Percentiles rank a stretch among this genome's conserved stretches.
Conservation (phyloP, 2,113 vertebrate species). For the Mixornis gularis region DNA sequence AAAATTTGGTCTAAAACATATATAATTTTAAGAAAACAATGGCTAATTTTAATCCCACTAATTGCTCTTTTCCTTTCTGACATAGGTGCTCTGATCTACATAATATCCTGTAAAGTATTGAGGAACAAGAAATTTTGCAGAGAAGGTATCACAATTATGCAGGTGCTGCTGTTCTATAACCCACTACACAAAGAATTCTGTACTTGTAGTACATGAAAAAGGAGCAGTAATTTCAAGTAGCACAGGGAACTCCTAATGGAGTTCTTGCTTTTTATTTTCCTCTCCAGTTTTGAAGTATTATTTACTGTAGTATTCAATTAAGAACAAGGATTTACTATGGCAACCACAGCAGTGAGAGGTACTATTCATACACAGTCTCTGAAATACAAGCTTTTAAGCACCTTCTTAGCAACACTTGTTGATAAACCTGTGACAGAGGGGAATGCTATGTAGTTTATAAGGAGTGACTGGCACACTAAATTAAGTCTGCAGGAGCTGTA, state of each 20-base stretch:
- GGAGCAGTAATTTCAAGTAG: slow-evolving; percentile 60
- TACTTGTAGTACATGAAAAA: slow-evolving; percentile 17
- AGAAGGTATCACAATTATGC: neutral
- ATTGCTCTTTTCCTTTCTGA: neutral
- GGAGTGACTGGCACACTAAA: neutral
- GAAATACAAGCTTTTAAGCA: slow-evolving; percentile 47
- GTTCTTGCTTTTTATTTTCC: slow-evolving; percentile 24
- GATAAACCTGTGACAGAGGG: slow-evolving; percentile 38
- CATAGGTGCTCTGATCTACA: neutral
- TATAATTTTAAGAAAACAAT: neutral
- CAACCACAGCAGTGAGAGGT: slow-evolving; percentile 53
- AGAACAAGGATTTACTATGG: slow-evolving; percentile 67
- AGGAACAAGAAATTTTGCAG: neutral
- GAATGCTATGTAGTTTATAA: neutral
- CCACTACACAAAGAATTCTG: neutral
- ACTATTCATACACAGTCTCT: slow-evolving; percentile 34
- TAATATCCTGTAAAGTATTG: neutral
- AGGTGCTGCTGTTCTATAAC: slow-evolving; percentile 13
- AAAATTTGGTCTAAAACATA: neutral
- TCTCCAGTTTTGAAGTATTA: slow-evolving; percentile 62
- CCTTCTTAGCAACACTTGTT: slow-evolving; percentile 60
- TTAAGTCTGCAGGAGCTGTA: neutral
- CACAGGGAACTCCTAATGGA: slow-evolving; percentile 8
- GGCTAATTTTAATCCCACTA: neutral
- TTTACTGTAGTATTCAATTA: slow-evolving; percentile 67